Evolutionary conservation across 2,888 invertebrate species (phyloP), one percentile per base, ranked within the genome.

Genomic region (Melanchra persicariae): DNA sequence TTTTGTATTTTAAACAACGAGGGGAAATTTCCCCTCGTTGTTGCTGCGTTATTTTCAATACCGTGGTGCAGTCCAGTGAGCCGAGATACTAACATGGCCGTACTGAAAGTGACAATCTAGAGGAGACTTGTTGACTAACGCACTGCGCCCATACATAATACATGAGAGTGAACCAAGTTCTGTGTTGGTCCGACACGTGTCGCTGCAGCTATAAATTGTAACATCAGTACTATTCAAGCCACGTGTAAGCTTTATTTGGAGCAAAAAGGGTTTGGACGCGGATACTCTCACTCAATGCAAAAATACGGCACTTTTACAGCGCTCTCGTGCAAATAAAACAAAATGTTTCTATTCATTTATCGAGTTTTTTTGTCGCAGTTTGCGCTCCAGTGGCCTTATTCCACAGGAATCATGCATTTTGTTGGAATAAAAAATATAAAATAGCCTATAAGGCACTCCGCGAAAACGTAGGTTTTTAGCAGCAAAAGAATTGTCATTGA

Each of bases 1-100:
- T 10, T 34, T 22, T 24, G 57, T 72, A 66, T 81, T 70, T 57
- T 57, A 62, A 72, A 61, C 49, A 64, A 43, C 19, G 55, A 43
- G 19, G 52, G 49, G 47, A 49, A 79, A 65, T 64, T 68, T 79
- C 51, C 69, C n/a, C n/a, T n/a, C n/a, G n/a, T n/a, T n/a, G n/a
- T n/a, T n/a, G n/a, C n/a, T 58, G 40, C 19, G n/a, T 57, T 59
- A 24, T 64, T 55, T 52, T 34, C 30, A n/a, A 54, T 30, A 54
- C 30, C 10, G 7, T 22, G 45, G 34, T 45, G 17, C n/a, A 43
- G 51, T n/a, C 45, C 49, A 72, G 24, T 49, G 57, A 63, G 24
- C 22, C n/a, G 52, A 9, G 24, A 67, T 45, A 37, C 47, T 43
- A 64, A 51, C 52, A 71, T 61, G 40, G 34, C 57, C 37, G 10